Evolutionary conservation across 2,113 vertebrate species (phyloP).

Genomic region (Myocastor coypus): DNA sequence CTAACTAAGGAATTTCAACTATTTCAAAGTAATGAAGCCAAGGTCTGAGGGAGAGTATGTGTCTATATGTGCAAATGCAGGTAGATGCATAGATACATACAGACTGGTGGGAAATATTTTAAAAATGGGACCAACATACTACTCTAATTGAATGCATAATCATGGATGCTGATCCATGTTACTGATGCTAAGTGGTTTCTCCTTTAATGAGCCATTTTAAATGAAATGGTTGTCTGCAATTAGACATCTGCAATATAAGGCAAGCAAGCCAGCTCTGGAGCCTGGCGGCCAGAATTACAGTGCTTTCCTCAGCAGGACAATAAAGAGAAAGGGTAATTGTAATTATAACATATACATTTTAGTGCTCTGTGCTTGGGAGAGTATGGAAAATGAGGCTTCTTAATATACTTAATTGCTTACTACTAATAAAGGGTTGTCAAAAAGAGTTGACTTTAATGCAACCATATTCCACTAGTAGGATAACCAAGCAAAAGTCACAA

Average conservation of each 20-base stretch:
- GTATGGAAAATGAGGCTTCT: slow-evolving; percentile 86
- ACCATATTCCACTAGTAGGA: slow-evolving; percentile 74
- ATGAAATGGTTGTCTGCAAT: slow-evolving; percentile 91
- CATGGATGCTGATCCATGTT: slow-evolving; percentile 86
- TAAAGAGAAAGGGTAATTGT: slow-evolving; percentile 88
- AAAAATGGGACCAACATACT: slow-evolving; percentile 73
- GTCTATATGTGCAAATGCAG: neutral
- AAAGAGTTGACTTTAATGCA: slow-evolving; percentile 81
- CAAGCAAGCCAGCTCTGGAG: slow-evolving; percentile 85
- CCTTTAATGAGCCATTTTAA: slow-evolving; percentile 90
- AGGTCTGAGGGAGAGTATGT: neutral
- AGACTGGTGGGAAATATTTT: neutral
- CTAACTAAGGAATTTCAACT: slow-evolving; percentile 61
- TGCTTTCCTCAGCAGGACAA: slow-evolving; percentile 90
- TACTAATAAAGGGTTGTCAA: slow-evolving; percentile 87
- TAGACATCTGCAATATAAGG: slow-evolving; percentile 90
- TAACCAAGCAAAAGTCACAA: slow-evolving; percentile 67
- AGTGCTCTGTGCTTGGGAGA: slow-evolving; percentile 84
- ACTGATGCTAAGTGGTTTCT: slow-evolving; percentile 87
- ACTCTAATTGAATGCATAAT: slow-evolving; percentile 89
- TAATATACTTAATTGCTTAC: slow-evolving; percentile 88
- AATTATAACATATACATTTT: slow-evolving; percentile 90
- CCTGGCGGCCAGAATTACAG: slow-evolving; percentile 87
- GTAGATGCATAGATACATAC: neutral
- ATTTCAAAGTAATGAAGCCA: slow-evolving; percentile 64